Percentiles rank a stretch among this genome's conserved stretches.
phyloP scores from a whole-genome alignment of 2,888 invertebrate species.

The Spilosoma lubricipeda region DNA sequence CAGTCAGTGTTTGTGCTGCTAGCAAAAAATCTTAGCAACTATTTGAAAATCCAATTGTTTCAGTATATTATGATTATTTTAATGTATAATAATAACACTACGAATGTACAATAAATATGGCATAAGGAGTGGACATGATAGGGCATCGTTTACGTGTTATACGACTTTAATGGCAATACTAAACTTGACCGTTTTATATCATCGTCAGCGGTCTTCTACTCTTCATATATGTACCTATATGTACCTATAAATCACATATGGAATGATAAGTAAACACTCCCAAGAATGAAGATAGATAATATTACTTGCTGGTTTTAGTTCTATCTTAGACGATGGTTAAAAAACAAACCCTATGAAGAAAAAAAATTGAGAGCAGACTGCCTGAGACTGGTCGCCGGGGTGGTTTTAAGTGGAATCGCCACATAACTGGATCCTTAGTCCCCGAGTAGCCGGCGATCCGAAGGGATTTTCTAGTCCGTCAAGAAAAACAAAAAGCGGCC shows the following conservation, averaged over 20 bases:
- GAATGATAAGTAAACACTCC: no score
- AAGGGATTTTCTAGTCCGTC: no score
- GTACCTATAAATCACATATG: neutral
- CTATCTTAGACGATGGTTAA: no score
- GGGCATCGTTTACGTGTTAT: constrained; percentile 55
- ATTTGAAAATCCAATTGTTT: neutral
- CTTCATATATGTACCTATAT: neutral
- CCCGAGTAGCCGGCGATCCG: no score
- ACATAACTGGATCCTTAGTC: no score
- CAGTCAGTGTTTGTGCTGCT: neutral
- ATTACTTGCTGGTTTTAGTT: neutral
- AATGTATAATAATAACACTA: neutral
- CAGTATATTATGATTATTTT: neutral
- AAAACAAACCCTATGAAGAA: no score
- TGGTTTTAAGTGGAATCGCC: no score
- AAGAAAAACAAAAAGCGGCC: no score
- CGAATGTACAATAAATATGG: constrained; percentile 32
- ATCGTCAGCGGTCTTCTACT: constrained; percentile 35
- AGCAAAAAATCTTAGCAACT: neutral
- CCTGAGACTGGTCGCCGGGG: no score
- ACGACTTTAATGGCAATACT: constrained; percentile 56
- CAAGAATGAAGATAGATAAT: neutral
- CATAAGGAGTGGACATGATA: constrained; percentile 51
- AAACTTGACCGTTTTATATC: constrained; percentile 58
- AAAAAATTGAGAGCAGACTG: no score